Base-by-base conservation (phyloP, 2,797 vertebrate genomes). In the Smutsia gigantea region DNA sequence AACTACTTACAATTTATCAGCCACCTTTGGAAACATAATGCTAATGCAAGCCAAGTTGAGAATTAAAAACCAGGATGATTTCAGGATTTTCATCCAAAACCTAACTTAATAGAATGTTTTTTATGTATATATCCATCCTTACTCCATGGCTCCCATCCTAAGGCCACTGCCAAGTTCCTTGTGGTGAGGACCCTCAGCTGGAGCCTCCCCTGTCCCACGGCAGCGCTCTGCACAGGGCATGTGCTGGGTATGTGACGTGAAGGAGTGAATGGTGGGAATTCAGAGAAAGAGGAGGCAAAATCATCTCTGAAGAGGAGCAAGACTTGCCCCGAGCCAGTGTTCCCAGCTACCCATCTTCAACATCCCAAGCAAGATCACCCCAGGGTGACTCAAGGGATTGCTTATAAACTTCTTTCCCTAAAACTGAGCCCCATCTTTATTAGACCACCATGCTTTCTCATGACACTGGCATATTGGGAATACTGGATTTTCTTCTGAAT, bases 1-100 rank as follows among this genome's bases (percentile, higher is more conserved):
- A 96, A 93, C 64, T 93, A 83, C 61, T 94, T 77, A 89, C 94
- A 91, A 90, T 94, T 34, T 84, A 92, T 96, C 94, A 86, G 59
- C 93, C 27, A 92, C 53, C 93, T 97, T 93, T 75, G 64, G 89
- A 94, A 96, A 87, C 57, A 90, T 19, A 97, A 88, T 85, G 94
- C 95, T 96, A 75, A 95, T 49, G 39, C 37, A 86, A 92, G 88
- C 49, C 64, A 97, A 85, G 29, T 34, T 42, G 11, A 61, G 25
- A 0, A 4, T 46, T 4, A 21, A 82, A 61, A 59, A 46, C 34
- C 69, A 57, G 17, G 31, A 90, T 17, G 25, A 82, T 53, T 88
- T 82, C 34, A 53, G 75, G 66, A 94, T 87, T 95, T 93, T 85
- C 69, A 81, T 96, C 88, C 95, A 77, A 97, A 96, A 68, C 12